phyloP scores from a whole-genome alignment of 2,113 vertebrate species.

The Spea bombifrons region DNA sequence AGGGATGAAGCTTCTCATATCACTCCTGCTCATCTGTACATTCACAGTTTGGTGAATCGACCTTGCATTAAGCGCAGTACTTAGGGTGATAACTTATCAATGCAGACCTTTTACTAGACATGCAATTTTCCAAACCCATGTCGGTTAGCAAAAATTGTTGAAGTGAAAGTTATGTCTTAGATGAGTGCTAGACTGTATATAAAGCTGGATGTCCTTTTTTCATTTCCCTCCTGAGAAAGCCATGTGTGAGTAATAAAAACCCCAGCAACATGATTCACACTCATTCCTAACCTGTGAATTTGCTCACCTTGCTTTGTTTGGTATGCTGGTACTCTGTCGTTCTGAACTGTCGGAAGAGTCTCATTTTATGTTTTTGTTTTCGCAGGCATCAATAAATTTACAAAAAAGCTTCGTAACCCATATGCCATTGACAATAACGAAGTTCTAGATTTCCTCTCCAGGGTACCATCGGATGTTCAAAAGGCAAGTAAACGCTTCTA shows the following conservation, averaged over 20 bases:
- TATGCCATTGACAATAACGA: constrained; percentile 88
- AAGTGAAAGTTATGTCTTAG: constrained; percentile 5
- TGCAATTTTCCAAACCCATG: too few species aligned
- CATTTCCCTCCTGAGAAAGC: not conserved
- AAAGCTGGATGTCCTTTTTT: not conserved
- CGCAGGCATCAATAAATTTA: constrained; percentile 95
- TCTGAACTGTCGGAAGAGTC: constrained; percentile 17
- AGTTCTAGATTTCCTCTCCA: constrained; percentile 94
- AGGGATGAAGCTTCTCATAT: too few species aligned
- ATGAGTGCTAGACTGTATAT: not conserved
- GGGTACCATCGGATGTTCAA: constrained; percentile 95
- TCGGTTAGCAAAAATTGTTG: not conserved
- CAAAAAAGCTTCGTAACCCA: constrained; percentile 93
- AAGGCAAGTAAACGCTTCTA: constrained; percentile 74
- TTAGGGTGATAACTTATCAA: too few species aligned
- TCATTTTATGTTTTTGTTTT: constrained; percentile 51
- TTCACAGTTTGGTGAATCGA: too few species aligned
- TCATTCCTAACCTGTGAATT: constrained; percentile 64
- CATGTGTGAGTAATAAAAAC: constrained; percentile 16
- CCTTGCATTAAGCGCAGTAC: too few species aligned
- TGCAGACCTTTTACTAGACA: too few species aligned
- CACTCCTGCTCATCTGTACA: too few species aligned
- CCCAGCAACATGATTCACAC: constrained; percentile 59
- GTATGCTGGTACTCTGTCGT: constrained; percentile 26
- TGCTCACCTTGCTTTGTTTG: constrained; percentile 10